These are phyloP conservation scores for Sinotaia quadrata DNA, from an alignment of 2,888 invertebrate genomes.

Conservation along the genomic window DNA sequence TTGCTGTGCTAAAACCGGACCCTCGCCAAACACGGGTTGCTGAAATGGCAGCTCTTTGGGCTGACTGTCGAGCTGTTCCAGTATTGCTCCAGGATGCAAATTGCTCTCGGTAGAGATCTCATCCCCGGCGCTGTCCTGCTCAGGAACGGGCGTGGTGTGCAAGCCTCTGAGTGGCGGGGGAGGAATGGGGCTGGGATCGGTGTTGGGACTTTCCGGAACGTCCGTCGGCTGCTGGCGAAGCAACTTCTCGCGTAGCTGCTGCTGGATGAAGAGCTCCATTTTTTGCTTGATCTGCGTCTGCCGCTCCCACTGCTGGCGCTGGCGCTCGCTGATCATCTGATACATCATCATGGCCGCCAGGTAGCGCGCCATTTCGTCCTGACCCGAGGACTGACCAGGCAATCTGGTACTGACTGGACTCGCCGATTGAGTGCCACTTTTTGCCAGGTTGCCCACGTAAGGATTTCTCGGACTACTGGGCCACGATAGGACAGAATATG, in stretches of 20 bases:
- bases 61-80: constrained; percentile 10
- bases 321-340: constrained; percentile 1
- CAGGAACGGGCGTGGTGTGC: background rate
- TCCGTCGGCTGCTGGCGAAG: background rate
- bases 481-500: no score
- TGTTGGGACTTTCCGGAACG: background rate
- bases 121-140: background rate
- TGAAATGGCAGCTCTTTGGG: no score
- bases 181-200: background rate
- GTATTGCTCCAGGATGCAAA: background rate
- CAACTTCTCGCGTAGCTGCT: background rate
- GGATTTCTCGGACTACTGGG: no score
- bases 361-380: constrained; percentile 12
- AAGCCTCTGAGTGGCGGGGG: background rate
- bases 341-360: constrained; percentile 3
- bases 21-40: no score
- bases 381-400: constrained; percentile 1
- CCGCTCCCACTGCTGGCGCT: constrained; percentile 4
- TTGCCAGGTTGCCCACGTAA: no score
- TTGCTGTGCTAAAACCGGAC: no score
- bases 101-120: background rate
- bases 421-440: no score
- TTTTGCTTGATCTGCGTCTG: constrained; percentile 3
- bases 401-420: no score
- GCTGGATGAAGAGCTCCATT: constrained; percentile 10